phyloP scores from a whole-genome alignment of 2,113 vertebrate genomes.

The Myodes glareolus region DNA sequence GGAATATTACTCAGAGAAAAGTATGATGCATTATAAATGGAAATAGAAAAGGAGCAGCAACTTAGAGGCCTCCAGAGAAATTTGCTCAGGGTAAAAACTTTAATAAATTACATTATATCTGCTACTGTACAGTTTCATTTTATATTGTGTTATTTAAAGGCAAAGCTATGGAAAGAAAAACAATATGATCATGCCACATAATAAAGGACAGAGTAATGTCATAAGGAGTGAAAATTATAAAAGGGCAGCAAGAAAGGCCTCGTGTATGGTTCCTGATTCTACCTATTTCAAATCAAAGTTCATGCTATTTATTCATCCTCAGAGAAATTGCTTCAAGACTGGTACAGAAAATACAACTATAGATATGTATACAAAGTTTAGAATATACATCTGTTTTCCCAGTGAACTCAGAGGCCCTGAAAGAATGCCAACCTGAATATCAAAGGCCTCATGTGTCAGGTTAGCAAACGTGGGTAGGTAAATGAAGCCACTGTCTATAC shows the following conservation, averaged over 20 bases:
- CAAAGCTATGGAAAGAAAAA: background rate
- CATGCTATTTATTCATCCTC: background rate
- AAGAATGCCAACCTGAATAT: background rate
- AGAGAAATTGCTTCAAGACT: background rate
- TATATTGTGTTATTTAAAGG: background rate
- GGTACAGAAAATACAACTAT: background rate
- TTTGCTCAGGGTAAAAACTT: background rate
- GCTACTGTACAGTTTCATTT: background rate
- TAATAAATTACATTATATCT: background rate
- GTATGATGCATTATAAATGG: background rate
- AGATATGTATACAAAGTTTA: background rate
- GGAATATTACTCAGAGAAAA: background rate
- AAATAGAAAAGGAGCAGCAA: background rate
- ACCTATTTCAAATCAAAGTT: background rate
- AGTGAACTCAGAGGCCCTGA: background rate
- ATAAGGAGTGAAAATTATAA: background rate
- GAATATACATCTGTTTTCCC: background rate
- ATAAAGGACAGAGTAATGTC: background rate
- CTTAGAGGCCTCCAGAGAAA: background rate
- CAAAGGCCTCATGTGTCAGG: rapidly evolving
- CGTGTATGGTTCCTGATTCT: background rate
- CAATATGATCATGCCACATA: background rate
- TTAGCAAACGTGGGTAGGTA: rapidly evolving
- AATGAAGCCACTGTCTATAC: background rate
- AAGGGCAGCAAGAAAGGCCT: too few relatives aligned